Base-by-base conservation (phyloP, 2,113 vertebrate genomes). In the Tympanuchus pallidicinctus region DNA sequence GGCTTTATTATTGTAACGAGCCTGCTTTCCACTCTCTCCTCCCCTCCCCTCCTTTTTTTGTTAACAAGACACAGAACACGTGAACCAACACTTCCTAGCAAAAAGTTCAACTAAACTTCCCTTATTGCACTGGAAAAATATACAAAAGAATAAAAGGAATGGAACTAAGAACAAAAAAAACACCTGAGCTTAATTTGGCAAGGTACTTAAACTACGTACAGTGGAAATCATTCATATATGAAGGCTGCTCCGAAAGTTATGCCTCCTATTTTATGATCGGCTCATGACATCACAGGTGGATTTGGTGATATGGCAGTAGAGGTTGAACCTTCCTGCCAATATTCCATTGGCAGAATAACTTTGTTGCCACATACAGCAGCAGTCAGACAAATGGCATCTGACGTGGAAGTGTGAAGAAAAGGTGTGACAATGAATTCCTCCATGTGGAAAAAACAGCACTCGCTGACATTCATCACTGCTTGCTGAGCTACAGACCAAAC, bases 1-100 rank as follows among this genome's bases (percentile, higher is more conserved):
- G 65, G 57, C n/a, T 81, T 91, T 90, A 69, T 83, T 69, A 83
- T 60, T 61, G 12, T 43, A 94, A 76, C 22, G 84, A 87, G 27
- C 28, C n/a, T 82, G 48, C 3, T 15, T 14, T 24, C 1, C 1
- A 11, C 36, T 16, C 24, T 11, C 43, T 28, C 60, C 17, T 15
- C 43, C 54, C 54, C 6, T 18, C n/a, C 6, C 28, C 47, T 48
- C 14, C 22, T 50, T 63, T 25, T 32, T 48, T 63, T 36, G 3
- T 28, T 71, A 60, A 75, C 7, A 59, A 25, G 47, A 77, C 32
- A 86, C 40, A 54, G 42, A 81, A 64, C 14, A 0, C 0, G 59
- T 16, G 52, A 54, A 30, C 52, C 52, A 54, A 52, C 0, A 2
- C 17, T 9, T 86, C 24, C 4, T 7, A 54, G 6, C 30, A 27